Evolutionary conservation across 2,797 vertebrate genomes (phyloP).

Genomic region (Sebastes diploproa): DNA sequence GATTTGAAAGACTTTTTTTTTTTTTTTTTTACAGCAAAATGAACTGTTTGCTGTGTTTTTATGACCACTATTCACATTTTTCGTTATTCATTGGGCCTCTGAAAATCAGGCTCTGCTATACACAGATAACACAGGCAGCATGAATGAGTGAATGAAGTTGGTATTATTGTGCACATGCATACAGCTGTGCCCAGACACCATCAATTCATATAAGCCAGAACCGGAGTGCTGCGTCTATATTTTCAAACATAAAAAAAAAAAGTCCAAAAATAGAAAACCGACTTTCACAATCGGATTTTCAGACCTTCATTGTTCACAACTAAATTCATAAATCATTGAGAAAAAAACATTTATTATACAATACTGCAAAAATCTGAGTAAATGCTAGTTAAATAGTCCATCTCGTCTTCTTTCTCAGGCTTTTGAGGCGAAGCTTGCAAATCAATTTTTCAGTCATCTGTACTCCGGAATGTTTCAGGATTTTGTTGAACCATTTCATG

Average conservation of each 20-base stretch:
- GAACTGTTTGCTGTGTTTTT: not conserved
- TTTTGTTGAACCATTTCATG: not conserved
- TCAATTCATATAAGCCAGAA: not conserved
- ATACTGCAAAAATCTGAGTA: not conserved
- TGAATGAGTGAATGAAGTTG: constrained; percentile 3
- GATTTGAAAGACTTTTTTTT: not conserved
- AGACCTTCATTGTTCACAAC: not conserved
- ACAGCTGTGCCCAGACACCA: not conserved
- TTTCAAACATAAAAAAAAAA: not conserved
- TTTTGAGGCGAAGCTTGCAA: not conserved
- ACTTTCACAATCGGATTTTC: not conserved
- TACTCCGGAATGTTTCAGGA: not conserved
- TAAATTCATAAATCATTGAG: not conserved
- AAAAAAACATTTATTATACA: not conserved
- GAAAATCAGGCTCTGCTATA: constrained; percentile 12
- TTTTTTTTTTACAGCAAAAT: not conserved
- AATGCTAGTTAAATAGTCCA: not conserved
- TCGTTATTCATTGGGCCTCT: constrained; percentile 1
- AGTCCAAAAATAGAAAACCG: not conserved
- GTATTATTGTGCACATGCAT: not conserved
- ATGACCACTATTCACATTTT: constrained; percentile 3
- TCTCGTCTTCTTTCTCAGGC: not conserved
- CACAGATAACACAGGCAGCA: constrained; percentile 33
- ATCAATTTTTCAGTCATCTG: not conserved
- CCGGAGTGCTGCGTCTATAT: not conserved